Evolutionary conservation across 2,113 vertebrate genomes (phyloP), one percentile per base, ranked within the genome.

Genomic region (Gobio gobio): DNA sequence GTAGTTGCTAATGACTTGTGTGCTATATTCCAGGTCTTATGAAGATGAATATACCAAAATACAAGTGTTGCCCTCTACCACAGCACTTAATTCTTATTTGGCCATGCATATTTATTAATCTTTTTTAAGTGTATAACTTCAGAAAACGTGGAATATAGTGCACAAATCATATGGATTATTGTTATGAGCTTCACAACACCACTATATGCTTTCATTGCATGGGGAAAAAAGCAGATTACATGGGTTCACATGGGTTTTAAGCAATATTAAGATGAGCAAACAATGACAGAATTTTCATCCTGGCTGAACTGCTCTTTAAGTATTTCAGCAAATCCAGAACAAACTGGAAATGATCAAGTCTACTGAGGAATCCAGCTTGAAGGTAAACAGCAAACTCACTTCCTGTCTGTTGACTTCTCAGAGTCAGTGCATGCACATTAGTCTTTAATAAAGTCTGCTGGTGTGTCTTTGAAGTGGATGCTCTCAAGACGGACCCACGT

Each of bases 371-470:
- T 47, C 74, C 33, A 70, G 59, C 70, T 36, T 77, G 26, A 85
- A 82, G 74, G 70, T 26, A 78, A 85, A 87, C 63, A 51, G 54
- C 36, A 61, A 83, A 85, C 56, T 78, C 63, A 64, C 73, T 73
- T 87, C 54, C 63, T 72, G 36, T 63, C 54, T 43, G 6, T 75
- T 85, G 75, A 59, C 26, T 29, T 82, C 36, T 85, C 61, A 10
- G 43, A n/a, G 12, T 33, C 83, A 24, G 33, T 47, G 40, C 29
- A 47, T 78, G 73, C 64, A 81, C 49, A 86, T 86, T 75, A 88
- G 86, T 70, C 45, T 83, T 86, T 85, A 83, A 85, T 85, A 83
- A 61, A 64, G 45, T 83, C 66, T 64, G 45, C 84, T 85, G 73
- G 36, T 63, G 43, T 58, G 43, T 56, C 86, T 83, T 86, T 88